phyloP scores from a whole-genome alignment of 1,140 invertebrate species.

The Helicoverpa armigera region DNA sequence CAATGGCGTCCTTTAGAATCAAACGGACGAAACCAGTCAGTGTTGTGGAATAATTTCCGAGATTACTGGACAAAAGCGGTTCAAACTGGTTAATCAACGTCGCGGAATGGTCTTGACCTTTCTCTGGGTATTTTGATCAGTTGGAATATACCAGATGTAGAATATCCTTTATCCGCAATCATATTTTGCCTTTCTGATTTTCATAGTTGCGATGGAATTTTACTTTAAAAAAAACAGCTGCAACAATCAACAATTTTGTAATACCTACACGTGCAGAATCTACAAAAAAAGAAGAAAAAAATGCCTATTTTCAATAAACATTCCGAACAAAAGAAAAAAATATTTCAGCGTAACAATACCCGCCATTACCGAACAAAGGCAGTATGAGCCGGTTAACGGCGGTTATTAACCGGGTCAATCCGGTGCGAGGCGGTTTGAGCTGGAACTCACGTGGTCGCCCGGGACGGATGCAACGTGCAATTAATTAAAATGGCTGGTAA shows the following conservation, averaged over 20 bases:
- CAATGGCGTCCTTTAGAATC: neutral
- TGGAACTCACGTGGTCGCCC: constrained; percentile 22
- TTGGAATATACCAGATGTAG: neutral
- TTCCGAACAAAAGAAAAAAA: neutral
- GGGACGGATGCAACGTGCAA: constrained; percentile 31
- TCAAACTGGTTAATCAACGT: constrained; percentile 9
- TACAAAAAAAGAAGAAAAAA: too few species aligned
- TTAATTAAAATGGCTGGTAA: constrained; percentile 10
- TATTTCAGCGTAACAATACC: neutral
- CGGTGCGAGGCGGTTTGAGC: neutral
- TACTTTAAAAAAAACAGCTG: too few species aligned
- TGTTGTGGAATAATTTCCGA: constrained; percentile 17
- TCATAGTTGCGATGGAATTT: too few species aligned
- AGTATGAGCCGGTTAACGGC: neutral
- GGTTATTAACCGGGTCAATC: constrained; percentile 26
- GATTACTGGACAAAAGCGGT: constrained; percentile 30
- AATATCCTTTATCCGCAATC: neutral
- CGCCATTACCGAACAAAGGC: constrained; percentile 8
- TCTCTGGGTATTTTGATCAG: neutral
- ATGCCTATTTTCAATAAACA: too few species aligned
- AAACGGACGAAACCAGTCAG: neutral
- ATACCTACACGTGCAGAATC: too few species aligned
- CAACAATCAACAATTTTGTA: too few species aligned
- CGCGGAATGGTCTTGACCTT: constrained; percentile 13
- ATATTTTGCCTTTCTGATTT: neutral